These are phyloP conservation scores for Piprites chloris DNA, from an alignment of 2,113 vertebrate genomes.

Conservation along the genomic window DNA sequence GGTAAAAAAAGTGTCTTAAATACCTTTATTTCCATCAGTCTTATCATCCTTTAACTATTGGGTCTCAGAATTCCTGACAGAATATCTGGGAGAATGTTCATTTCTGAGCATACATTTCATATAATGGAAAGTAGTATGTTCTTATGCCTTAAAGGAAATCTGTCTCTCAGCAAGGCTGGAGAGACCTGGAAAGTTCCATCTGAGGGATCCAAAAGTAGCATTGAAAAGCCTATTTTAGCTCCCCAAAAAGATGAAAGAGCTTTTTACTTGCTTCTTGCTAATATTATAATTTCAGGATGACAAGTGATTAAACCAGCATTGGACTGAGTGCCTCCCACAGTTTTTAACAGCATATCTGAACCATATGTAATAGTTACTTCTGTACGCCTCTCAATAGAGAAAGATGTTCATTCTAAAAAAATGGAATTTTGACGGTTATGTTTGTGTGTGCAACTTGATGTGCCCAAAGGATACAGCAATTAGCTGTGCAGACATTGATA, in stretches of 20 bases:
- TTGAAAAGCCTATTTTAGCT: constrained; percentile 14
- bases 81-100: background rate
- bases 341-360: background rate
- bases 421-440: background rate
- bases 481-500: background rate
- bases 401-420: background rate
- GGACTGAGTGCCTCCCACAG: background rate
- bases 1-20: background rate
- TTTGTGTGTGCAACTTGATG: background rate
- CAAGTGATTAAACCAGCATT: constrained; percentile 23
- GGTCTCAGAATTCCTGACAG: background rate
- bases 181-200: background rate
- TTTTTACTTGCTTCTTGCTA: constrained; percentile 14
- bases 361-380: background rate
- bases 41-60: background rate
- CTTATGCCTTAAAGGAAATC: background rate
- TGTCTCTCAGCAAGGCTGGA: constrained; percentile 18
- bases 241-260: constrained; percentile 11
- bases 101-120: background rate
- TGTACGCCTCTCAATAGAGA: background rate
- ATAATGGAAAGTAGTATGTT: background rate
- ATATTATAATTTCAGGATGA: constrained; percentile 48
- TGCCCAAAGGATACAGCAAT: background rate
- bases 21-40: background rate
- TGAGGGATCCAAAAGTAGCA: constrained; percentile 21